A percentile compares a stretch with the other conserved stretches of the same genome.
phyloP scores from a whole-genome alignment of 2,113 vertebrate genomes.

The Nesogale talazaci region DNA sequence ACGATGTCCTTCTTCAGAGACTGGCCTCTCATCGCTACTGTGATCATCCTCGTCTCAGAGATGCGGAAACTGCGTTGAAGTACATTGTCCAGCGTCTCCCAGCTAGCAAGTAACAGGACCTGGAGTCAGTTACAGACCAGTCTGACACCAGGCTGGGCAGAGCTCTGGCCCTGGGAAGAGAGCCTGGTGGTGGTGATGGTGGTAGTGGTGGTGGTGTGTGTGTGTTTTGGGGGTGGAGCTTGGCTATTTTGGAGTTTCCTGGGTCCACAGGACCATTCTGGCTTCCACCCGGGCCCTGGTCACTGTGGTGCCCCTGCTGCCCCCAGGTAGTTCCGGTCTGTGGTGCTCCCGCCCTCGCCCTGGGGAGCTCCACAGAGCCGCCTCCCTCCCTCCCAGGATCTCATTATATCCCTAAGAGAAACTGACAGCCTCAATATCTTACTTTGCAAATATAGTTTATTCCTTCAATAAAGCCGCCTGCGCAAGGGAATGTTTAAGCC shows the following conservation, averaged over 20 bases:
- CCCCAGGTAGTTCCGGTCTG: not conserved
- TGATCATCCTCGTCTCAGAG: not conserved
- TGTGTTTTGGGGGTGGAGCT: not conserved
- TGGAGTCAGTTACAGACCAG: not conserved
- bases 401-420: slow-evolving; percentile 83
- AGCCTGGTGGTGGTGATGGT: not conserved
- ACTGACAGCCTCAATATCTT: slow-evolving; percentile 84
- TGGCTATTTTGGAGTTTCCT: not conserved
- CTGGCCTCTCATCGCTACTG: not conserved
- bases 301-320: not conserved
- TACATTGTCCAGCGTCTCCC: not conserved
- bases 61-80: slow-evolving; percentile 18
- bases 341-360: slow-evolving; percentile 42
- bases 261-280: not conserved
- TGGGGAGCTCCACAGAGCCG: slow-evolving; percentile 52
- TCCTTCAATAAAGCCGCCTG: slow-evolving; percentile 83
- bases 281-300: not conserved
- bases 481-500: slow-evolving; percentile 82
- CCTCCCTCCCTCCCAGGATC: slow-evolving; percentile 74
- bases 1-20: too few species aligned
- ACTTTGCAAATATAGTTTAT: slow-evolving; percentile 85
- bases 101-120: slow-evolving; percentile 1
- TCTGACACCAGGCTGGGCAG: not conserved
- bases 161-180: not conserved
- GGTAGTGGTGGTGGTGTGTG: not conserved